These are phyloP conservation scores for Ridgeia piscesae DNA, from an alignment of 1,140 invertebrate genomes.

Conservation along the genomic window DNA sequence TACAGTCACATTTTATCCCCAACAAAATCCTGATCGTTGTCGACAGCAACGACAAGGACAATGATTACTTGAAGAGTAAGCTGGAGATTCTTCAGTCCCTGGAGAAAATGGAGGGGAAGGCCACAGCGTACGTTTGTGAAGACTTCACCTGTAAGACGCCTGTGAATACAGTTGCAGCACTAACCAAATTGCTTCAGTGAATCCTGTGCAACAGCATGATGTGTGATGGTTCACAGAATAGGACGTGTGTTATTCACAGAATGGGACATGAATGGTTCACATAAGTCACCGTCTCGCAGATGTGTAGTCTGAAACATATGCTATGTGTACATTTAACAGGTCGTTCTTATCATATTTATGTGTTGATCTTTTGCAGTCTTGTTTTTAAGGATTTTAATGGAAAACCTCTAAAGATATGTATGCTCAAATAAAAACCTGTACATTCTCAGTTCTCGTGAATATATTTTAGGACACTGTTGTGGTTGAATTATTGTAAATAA, in stretches of 20 bases:
- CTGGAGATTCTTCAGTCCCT: constrained; percentile 49
- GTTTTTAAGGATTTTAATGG: neutral
- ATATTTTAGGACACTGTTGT: neutral
- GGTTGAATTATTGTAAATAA: neutral
- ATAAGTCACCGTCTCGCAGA: too few relatives aligned
- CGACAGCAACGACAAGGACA: constrained; percentile 53
- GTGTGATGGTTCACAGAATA: too few relatives aligned
- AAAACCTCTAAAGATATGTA: neutral
- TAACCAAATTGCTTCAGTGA: neutral
- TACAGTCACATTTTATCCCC: constrained; percentile 69
- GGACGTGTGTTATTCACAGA: too few relatives aligned
- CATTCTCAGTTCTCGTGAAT: neutral
- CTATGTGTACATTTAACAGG: neutral
- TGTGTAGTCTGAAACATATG: neutral
- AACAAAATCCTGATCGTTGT: constrained; percentile 71
- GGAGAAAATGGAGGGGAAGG: constrained; percentile 58
- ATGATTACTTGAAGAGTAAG: constrained; percentile 31
- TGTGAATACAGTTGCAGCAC: constrained; percentile 68
- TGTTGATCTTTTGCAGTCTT: neutral
- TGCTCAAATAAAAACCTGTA: neutral
- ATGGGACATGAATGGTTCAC: too few relatives aligned
- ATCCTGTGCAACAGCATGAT: neutral
- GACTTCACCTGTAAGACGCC: constrained; percentile 78
- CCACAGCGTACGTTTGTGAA: constrained; percentile 80
- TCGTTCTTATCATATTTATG: neutral